Evolutionary conservation across 2,797 vertebrate genomes (phyloP), one percentile per base, ranked within the genome.

Genomic region (Macrochelys suwanniensis): DNA sequence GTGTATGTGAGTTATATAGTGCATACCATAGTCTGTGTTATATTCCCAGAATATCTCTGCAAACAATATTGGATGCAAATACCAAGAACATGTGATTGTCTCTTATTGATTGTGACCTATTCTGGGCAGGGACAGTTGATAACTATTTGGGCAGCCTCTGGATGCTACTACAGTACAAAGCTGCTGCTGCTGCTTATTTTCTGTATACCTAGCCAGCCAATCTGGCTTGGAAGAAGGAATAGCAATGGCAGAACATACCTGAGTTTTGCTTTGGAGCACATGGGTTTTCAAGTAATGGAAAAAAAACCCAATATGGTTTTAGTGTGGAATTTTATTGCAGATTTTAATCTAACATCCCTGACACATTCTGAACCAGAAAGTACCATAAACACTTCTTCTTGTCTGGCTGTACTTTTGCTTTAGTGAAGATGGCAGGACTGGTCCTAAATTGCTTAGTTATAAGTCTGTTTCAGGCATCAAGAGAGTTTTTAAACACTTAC

Each of bases 251-350:
- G 5, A 13, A 21, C 87, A 93, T 93, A 88, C 17, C 16, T 68
- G 65, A 71, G 68, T 93, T 96, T 92, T 81, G 88, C 5, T 13
- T 86, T 95, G 93, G 71, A 95, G 50, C 45, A 3, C 74, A 1
- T 0, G 80, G 7, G 0, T 84, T 95, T 95, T 93, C 33, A 96
- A 95, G 82, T 87, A 89, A 94, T 87, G 89, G 90, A 54, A 28
- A 51, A 96, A 74, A 51, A 96, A 77, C 79, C 11, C 59, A 88
- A 6, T 92, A 89, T 89, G 84, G 83, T 77, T 95, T 74, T 89
- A 94, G 81, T 90, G 92, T 71, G 95, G 92, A 76, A 88, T 93
- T 94, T 96, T 95, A 96, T 88, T 94, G 87, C 83, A 54, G 85
- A 45, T 89, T 96, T 96, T 54, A 57, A 0, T 90, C 82, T 82